Percentiles rank a stretch among this genome's conserved stretches.
Evolutionary conservation across 2,888 invertebrate species (phyloP).

Genomic region (Anodontia alba): DNA sequence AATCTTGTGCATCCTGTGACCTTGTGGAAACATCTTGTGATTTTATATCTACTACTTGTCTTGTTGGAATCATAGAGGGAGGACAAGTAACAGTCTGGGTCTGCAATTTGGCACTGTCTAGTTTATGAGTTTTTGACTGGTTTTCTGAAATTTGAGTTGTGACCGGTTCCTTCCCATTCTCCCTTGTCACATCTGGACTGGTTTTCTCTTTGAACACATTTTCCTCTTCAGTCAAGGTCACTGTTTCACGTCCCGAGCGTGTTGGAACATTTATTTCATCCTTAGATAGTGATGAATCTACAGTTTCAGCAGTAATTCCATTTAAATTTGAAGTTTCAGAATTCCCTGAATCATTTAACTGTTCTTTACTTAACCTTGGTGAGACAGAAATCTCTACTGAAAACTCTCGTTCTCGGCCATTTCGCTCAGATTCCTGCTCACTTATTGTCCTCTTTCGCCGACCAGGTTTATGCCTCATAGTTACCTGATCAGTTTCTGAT

Average conservation of each 20-base stretch:
- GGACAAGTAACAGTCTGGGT: conserved; percentile 37
- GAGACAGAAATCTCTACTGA: conserved; percentile 39
- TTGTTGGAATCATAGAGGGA: conserved; percentile 39
- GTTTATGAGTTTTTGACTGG: conserved; percentile 4
- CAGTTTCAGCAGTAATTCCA: conserved; percentile 5
- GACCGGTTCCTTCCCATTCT: conserved; percentile 11
- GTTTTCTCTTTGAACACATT: conserved; percentile 40
- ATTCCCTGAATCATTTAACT: conserved; percentile 20
- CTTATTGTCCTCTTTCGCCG: conserved; percentile 11
- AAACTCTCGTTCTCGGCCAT: conserved; percentile 8
- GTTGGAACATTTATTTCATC: neutral
- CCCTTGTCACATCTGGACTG: conserved; percentile 17
- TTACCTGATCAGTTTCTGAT: conserved; percentile 9
- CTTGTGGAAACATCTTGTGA: neutral
- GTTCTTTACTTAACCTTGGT: neutral
- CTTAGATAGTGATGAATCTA: neutral
- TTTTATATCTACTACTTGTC: neutral
- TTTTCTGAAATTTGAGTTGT: conserved; percentile 16
- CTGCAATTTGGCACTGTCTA: conserved; percentile 22
- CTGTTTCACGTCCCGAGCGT: conserved; percentile 24
- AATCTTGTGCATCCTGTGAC: neutral
- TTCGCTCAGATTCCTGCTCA: neutral
- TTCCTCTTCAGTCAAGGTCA: conserved; percentile 24
- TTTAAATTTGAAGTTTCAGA: conserved; percentile 27
- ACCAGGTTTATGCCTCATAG: neutral